Evolutionary conservation across 2,797 vertebrate genomes (phyloP).

Genomic region (Semaprochilodus insignis): DNA sequence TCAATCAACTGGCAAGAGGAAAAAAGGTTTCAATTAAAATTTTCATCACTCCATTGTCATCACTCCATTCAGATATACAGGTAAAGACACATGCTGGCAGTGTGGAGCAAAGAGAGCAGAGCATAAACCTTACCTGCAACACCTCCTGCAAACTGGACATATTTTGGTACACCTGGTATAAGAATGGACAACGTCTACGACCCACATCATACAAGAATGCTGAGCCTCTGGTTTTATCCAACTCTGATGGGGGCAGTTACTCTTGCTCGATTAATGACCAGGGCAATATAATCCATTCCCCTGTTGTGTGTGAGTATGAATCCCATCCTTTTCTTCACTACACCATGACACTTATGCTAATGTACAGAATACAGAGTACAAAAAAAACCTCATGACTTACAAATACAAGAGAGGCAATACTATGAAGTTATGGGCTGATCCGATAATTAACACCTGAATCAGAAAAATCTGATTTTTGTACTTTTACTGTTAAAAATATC

Average conservation of each 20-base stretch:
- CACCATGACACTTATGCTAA: too few species aligned
- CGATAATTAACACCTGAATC: too few species aligned
- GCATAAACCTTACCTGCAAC: conserved; percentile 16
- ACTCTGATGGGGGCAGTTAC: not conserved
- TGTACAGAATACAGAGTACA: too few species aligned
- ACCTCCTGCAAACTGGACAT: conserved; percentile 21
- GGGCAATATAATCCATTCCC: not conserved
- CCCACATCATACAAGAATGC: not conserved
- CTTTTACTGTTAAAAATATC: too few species aligned
- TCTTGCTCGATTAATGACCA: not conserved
- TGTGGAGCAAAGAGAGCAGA: not conserved
- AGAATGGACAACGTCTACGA: conserved; percentile 2
- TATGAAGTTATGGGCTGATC: too few species aligned
- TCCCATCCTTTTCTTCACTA: not conserved
- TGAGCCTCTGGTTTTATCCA: not conserved
- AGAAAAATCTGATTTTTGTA: too few species aligned
- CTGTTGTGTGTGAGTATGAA: conserved; percentile 43
- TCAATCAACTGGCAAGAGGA: too few species aligned
- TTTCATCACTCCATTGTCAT: not conserved
- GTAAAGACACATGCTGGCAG: conserved; percentile 3
- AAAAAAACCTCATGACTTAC: too few species aligned
- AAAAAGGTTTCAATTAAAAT: not conserved
- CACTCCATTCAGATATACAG: conserved; percentile 27
- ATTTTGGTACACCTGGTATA: conserved; percentile 6
- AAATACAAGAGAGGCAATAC: too few species aligned